These are phyloP conservation scores for Urophycis tenuis DNA, from an alignment of 2,797 vertebrate genomes.

Conservation along the genomic window DNA sequence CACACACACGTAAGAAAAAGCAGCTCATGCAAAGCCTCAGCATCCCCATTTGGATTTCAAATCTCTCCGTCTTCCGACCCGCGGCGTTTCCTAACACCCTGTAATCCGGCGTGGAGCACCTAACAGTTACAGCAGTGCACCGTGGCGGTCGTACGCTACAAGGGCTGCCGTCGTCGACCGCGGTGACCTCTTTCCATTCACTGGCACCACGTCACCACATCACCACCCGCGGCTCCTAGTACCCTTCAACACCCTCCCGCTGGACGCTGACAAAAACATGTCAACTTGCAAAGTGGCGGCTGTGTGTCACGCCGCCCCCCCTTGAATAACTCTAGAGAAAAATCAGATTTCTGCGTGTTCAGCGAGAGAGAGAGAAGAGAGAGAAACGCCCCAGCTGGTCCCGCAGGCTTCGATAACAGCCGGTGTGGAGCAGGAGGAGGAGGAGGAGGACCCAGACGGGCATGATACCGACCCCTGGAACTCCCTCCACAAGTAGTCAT, in stretches of 20 bases:
- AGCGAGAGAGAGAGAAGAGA: neutral
- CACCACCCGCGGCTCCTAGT: neutral
- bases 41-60: conserved; percentile 9
- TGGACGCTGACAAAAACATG: neutral
- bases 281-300: neutral
- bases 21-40: conserved; percentile 4
- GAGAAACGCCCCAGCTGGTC: neutral
- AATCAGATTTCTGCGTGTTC: neutral
- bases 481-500: conserved; percentile 70
- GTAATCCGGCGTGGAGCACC: conserved; percentile 2
- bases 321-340: neutral
- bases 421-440: neutral
- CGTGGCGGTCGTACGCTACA: neutral
- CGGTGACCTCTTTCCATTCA: neutral
- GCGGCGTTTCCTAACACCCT: neutral
- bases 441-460: neutral
- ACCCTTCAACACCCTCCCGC: neutral
- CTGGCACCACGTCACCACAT: neutral
- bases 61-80: neutral
- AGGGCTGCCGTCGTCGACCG: neutral
- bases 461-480: conserved; percentile 68
- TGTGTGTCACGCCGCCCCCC: neutral
- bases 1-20: conserved; percentile 3
- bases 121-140: conserved; percentile 11
- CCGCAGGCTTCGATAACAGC: neutral